Evolutionary conservation across 2,888 invertebrate genomes (phyloP), one percentile per base, ranked within the genome.

Genomic region (Cephus sareptanus): DNA sequence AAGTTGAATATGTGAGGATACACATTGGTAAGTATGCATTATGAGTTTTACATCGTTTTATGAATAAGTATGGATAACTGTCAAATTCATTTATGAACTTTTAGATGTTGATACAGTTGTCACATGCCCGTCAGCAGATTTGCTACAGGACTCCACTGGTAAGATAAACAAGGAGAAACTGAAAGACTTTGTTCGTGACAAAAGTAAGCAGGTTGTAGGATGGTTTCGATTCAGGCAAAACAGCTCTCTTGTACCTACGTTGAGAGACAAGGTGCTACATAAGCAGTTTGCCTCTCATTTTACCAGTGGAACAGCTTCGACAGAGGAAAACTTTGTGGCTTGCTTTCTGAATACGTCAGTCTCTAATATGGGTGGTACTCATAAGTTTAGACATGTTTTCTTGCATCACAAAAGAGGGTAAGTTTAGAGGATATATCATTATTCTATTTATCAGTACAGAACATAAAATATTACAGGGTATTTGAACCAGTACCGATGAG

Each of bases 191-290:
- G 87, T 95, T 30, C 92, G 93, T 3, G 92, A 92, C 79, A 92
- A 93, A 79, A 92, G 93, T 34, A 92, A 92, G 83, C 93, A 94
- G 90, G 93, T 95, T 34, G 93, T 95, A 13, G 95, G 95, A 34
- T 95, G 95, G 95, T 95, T 94, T 87, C 94, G 94, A 88, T 95
- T 94, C 86, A 93, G 94, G 82, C 92, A 92, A 82, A 93, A 93
- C 76, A 92, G 92, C 75, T 92, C 91, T 73, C 92, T 94, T 35
- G 93, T 92, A 83, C 93, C 94, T n/a, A 94, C 94, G 1, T 92
- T 95, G 80, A 91, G 94, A 79, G 95, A 95, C 83, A 94, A 93
- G 90, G 89, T 94, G 81, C 92, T 95, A 81, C 94, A 95, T 76
- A 94, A 93, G 89, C 94, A 94, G 74, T 91, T 95, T 71, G 93